A percentile compares a stretch with the other conserved stretches of the same genome.
Evolutionary conservation across 2,888 invertebrate genomes (phyloP).

Genomic region (Athrips mouffetella): DNA sequence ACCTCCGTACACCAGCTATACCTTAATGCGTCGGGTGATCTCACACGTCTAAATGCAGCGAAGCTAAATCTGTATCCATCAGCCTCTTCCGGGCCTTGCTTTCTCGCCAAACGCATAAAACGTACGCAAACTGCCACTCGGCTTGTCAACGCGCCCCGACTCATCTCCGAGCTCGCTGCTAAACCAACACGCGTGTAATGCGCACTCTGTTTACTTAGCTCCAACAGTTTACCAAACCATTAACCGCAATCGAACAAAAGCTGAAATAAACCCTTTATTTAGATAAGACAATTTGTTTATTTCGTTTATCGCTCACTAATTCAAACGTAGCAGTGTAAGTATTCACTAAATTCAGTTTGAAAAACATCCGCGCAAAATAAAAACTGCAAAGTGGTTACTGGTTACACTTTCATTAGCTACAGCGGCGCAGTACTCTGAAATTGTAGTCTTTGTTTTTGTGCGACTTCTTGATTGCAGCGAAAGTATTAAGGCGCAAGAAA

Average conservation of each 20-base stretch:
- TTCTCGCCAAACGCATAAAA: constrained; percentile 68
- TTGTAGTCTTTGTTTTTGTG: constrained; percentile 40
- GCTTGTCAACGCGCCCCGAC: constrained; percentile 55
- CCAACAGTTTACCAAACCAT: constrained; percentile 54
- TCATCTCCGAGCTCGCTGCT: constrained; percentile 42
- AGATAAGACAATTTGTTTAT: constrained; percentile 25
- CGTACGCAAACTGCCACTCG: constrained; percentile 64
- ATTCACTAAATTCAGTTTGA: constrained; percentile 18
- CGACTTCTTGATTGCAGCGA: constrained; percentile 44
- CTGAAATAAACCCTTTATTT: constrained; percentile 33
- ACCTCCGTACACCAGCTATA: constrained; percentile 25
- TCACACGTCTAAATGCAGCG: constrained; percentile 68
- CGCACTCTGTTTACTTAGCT: constrained; percentile 51
- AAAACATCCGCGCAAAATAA: constrained; percentile 17
- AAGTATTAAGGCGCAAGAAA: constrained; percentile 46
- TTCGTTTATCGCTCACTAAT: constrained; percentile 13
- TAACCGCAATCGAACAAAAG: constrained; percentile 42
- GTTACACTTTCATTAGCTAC: constrained; percentile 20
- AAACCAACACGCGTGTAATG: constrained; percentile 53
- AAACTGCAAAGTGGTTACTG: constrained; percentile 20
- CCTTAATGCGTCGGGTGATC: constrained; percentile 58
- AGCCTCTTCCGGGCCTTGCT: constrained; percentile 64
- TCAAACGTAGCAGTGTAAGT: constrained; percentile 14
- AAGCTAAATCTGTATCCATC: constrained; percentile 65
- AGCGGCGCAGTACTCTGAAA: constrained; percentile 26